Evolutionary conservation across 2,113 vertebrate species (phyloP).

Genomic region (Tachysurus vachellii): DNA sequence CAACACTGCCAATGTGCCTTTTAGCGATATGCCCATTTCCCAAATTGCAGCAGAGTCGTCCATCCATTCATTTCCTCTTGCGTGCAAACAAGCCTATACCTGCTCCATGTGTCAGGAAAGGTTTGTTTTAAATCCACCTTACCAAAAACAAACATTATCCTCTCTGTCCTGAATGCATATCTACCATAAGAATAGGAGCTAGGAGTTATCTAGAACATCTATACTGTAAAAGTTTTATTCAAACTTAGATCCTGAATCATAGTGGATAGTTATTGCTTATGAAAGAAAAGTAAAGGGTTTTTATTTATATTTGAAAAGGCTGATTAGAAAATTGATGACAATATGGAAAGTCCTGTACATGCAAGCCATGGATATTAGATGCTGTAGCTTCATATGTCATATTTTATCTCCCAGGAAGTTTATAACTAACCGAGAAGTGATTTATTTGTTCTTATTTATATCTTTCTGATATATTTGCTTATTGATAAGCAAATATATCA

Average conservation of each 20-base stretch:
- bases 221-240: background rate
- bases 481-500: background rate
- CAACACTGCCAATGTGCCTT: background rate
- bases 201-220: background rate
- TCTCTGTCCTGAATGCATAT: background rate
- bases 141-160: background rate
- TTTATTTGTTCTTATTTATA: background rate
- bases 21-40: slow-evolving; percentile 3
- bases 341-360: background rate
- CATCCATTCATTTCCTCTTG: background rate
- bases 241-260: background rate
- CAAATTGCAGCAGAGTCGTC: no score
- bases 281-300: background rate
- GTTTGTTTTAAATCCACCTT: background rate
- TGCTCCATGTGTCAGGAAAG: background rate
- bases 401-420: background rate
- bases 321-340: slow-evolving; percentile 7
- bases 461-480: background rate
- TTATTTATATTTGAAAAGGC: slow-evolving; percentile 13
- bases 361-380: background rate
- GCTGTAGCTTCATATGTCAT: background rate
- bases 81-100: background rate
- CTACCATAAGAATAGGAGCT: background rate
- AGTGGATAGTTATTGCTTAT: background rate
- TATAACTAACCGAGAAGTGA: background rate